These are phyloP conservation scores for Coenobita brevimanus DNA, from an alignment of 1,140 invertebrate species.

Conservation along the genomic window DNA sequence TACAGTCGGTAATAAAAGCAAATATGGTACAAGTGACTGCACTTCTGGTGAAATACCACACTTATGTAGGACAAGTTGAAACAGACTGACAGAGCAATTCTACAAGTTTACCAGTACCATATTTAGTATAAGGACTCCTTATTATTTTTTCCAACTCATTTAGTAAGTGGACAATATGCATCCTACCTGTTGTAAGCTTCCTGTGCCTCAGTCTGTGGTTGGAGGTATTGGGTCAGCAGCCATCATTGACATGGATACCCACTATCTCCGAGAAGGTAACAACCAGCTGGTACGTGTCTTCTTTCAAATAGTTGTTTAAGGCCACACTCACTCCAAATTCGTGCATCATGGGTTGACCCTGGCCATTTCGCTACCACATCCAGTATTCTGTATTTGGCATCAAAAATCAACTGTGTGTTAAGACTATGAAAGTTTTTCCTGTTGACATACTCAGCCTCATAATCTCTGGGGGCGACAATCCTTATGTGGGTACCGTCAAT, in stretches of 20 bases:
- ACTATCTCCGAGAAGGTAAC: conserved; percentile 26
- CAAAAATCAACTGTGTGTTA: conserved; percentile 21
- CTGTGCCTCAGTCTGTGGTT: conserved; percentile 7
- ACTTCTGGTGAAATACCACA: too few species aligned
- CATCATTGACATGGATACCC: neutral
- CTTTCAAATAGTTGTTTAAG: neutral
- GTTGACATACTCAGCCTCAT: conserved; percentile 17
- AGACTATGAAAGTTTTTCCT: conserved; percentile 2
- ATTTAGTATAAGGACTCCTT: too few species aligned
- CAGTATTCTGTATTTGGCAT: conserved; percentile 26
- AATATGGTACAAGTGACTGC: too few species aligned
- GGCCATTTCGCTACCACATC: conserved; percentile 25
- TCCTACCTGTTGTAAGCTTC: conserved; percentile 33
- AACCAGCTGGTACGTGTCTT: neutral
- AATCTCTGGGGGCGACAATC: neutral
- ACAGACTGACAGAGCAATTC: too few species aligned
- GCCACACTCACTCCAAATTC: neutral
- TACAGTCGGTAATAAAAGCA: too few species aligned
- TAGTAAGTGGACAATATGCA: too few species aligned
- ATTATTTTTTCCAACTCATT: too few species aligned
- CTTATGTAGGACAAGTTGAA: too few species aligned
- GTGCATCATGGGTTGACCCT: conserved; percentile 19
- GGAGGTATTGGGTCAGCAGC: conserved; percentile 15
- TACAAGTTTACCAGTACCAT: too few species aligned
- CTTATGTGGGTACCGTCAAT: conserved; percentile 20